Evolutionary conservation across 2,113 vertebrate species (phyloP).

Genomic region (Amblyopsis rosae): DNA sequence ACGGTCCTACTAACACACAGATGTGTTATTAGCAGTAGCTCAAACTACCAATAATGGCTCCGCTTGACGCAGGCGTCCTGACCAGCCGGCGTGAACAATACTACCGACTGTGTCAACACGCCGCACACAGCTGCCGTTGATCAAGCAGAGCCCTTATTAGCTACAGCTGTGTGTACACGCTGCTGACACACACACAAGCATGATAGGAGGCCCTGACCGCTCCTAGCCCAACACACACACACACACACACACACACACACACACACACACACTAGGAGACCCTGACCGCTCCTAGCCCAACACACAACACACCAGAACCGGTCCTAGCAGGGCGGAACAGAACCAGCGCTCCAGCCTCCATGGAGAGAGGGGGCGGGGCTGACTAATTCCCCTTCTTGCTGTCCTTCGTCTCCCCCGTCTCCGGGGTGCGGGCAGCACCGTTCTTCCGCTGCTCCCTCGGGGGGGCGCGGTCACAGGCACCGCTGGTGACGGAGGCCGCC

Average conservation of each 20-base stretch:
- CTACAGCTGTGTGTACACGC: too few relatives aligned
- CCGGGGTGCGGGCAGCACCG: slow-evolving; percentile 5
- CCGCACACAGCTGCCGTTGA: too few relatives aligned
- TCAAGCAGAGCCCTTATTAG: too few relatives aligned
- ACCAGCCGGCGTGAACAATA: too few relatives aligned
- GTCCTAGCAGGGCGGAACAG: slow-evolving; percentile 35
- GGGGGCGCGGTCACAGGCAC: background rate
- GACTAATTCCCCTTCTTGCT: slow-evolving; percentile 67
- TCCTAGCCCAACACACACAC: background rate
- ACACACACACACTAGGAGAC: slow-evolving; percentile 4
- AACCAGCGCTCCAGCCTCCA: slow-evolving; percentile 27
- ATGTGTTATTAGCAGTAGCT: too few relatives aligned
- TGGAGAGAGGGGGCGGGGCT: slow-evolving; percentile 40
- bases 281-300: slow-evolving; percentile 27
- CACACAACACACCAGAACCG: slow-evolving; percentile 2
- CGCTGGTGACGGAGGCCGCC: slow-evolving; percentile 4
- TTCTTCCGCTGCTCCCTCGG: slow-evolving; percentile 33
- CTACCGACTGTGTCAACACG: too few relatives aligned
- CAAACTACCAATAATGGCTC: too few relatives aligned
- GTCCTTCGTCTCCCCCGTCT: background rate
- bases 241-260: background rate
- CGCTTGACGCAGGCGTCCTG: too few relatives aligned
- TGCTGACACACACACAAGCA: too few relatives aligned
- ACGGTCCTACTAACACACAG: too few relatives aligned
- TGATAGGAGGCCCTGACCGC: too few relatives aligned